These are phyloP conservation scores for Oncorhynchus tshawytscha DNA, from an alignment of 2,113 vertebrate genomes.

Conservation along the genomic window DNA sequence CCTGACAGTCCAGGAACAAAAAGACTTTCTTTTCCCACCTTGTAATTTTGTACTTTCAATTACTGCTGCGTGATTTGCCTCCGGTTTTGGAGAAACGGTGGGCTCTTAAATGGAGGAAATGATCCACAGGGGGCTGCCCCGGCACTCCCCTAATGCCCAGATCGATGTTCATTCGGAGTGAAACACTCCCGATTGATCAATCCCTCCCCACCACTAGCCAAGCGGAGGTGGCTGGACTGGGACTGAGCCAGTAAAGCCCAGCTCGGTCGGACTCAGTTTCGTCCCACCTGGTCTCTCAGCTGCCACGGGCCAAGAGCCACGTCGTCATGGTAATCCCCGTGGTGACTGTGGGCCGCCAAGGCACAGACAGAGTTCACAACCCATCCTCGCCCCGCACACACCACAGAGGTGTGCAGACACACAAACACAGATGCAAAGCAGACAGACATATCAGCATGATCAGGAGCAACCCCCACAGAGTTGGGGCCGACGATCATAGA, in stretches of 20 bases:
- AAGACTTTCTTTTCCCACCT: not conserved
- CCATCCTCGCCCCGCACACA: no score
- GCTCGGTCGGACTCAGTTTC: not conserved
- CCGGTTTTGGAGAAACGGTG: no score
- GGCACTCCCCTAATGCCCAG: not conserved
- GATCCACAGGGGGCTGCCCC: no score
- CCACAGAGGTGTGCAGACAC: no score
- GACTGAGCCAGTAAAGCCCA: no score
- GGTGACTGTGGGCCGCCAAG: slow-evolving; percentile 66
- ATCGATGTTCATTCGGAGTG: slow-evolving; percentile 47
- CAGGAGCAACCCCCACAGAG: no score
- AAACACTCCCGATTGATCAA: slow-evolving; percentile 49
- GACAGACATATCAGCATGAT: no score
- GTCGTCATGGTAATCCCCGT: slow-evolving; percentile 62
- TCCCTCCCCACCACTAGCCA: slow-evolving; percentile 15
- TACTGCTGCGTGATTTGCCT: no score
- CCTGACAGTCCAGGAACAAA: slow-evolving; percentile 37
- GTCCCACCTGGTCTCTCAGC: not conserved
- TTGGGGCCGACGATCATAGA: not conserved
- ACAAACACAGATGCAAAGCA: no score
- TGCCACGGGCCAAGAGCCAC: slow-evolving; percentile 23
- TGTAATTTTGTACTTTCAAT: no score
- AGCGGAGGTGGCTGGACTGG: not conserved
- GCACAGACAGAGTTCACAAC: no score
- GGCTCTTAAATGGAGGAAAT: no score